Conservation (phyloP, 2,797 vertebrate species). For the Sitta carolinensis region DNA sequence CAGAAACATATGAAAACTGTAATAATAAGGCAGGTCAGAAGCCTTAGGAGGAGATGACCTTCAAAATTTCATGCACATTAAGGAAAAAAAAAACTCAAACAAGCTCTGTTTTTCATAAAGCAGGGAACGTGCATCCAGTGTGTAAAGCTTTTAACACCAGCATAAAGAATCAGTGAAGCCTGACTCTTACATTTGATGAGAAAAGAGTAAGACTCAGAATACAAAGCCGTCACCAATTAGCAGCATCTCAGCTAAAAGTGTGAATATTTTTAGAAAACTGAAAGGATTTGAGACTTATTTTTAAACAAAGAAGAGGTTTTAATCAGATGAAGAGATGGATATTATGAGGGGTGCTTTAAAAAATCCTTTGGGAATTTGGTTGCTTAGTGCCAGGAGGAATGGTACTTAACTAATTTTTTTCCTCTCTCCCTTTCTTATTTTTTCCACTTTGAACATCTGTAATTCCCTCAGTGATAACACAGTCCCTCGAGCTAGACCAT, state of each 20-base stretch:
- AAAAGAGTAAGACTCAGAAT: slow-evolving; percentile 30
- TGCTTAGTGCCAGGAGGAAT: neutral
- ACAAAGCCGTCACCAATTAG: slow-evolving; percentile 56
- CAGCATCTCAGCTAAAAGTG: neutral
- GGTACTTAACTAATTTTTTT: neutral
- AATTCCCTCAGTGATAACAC: neutral
- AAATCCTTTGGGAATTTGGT: neutral
- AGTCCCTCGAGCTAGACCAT: neutral
- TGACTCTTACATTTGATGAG: slow-evolving; percentile 22
- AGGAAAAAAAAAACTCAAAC: neutral
- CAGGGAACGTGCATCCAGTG: neutral
- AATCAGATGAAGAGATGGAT: neutral
- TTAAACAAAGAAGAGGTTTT: slow-evolving; percentile 21
- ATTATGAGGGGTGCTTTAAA: neutral
- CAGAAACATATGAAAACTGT: neutral
- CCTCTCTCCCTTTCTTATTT: too few relatives aligned
- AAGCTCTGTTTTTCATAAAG: neutral
- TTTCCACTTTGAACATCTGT: neutral
- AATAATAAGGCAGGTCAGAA: neutral
- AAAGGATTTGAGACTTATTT: neutral
- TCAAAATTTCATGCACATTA: neutral
- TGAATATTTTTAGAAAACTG: slow-evolving; percentile 25
- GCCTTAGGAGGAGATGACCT: slow-evolving; percentile 5
- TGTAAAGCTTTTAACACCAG: neutral
- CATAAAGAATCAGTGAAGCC: slow-evolving; percentile 10